Base-by-base conservation (phyloP, 1,140 invertebrate genomes). In the Streblospio benedicti region DNA sequence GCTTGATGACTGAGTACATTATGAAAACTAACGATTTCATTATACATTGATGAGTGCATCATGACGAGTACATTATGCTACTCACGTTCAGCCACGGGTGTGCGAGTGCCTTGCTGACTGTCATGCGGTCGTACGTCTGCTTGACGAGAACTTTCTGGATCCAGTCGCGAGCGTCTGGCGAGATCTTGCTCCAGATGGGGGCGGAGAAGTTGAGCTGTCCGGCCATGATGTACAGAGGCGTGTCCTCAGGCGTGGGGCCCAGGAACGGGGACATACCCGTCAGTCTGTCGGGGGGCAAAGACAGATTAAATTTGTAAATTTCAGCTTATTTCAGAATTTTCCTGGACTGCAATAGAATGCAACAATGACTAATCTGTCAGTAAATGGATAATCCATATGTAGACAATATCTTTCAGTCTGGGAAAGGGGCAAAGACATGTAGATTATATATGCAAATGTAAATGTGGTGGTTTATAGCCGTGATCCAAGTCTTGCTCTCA, bases 171-270 rank as follows among this genome's bases (percentile, higher is more conserved):
- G 88, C 96, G 74, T 97, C 91, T 38, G 93, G 90, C 0, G 95
- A 98, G 45, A 99, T 90, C 65, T 87, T 85, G 6, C 86, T 82
- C 73, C 79, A 80, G 79, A 96, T 95, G 18, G 93, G 87, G 74
- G 90, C 88, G 76, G 98, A 91, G 79, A 99, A 98, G 82, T 95
- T 91, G 90, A 92, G 98, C 75, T 97, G 92, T 69, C 93, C 97
- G 16, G 18, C 5, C 77, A 95, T 97, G 0, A 99, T 94, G 76
- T 98, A 97, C 72, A 94, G 93, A 49, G 98, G 79, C 0, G 95
- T 99, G 70, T 98, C 94, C 49, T 97, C 89, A 76, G 98, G 93
- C 70, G 93, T 95, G 71, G 97, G 93, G 41, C 95, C 95, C 67
- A 93, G 93, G 76, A 99, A 99, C 64, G 96, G 96, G 59, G 96